phyloP scores from a whole-genome alignment of 2,888 invertebrate species.

The Halictus quadricinctus region DNA sequence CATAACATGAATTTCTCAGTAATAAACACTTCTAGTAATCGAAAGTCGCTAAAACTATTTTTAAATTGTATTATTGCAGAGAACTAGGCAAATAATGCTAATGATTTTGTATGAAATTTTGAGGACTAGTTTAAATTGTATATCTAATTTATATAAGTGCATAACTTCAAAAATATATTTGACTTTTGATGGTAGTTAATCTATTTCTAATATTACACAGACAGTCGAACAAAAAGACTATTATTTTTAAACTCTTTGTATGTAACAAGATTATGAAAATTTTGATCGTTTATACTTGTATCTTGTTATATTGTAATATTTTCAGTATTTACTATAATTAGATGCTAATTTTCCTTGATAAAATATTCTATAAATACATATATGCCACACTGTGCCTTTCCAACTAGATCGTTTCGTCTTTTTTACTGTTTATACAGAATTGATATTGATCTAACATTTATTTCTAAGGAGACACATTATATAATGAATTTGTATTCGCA shows the following conservation, averaged over 20 bases:
- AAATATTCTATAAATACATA: conserved; percentile 53
- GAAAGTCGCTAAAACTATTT: conserved; percentile 50
- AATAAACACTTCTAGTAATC: conserved; percentile 37
- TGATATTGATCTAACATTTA: conserved; percentile 38
- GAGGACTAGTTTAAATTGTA: conserved; percentile 50
- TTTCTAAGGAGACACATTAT: conserved; percentile 27
- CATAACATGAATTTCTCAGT: conserved; percentile 46
- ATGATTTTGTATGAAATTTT: conserved; percentile 57
- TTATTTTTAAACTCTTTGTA: conserved; percentile 53
- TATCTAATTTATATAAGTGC: conserved; percentile 54
- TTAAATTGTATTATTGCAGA: conserved; percentile 44
- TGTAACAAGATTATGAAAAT: conserved; percentile 37
- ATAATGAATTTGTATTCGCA: conserved; percentile 45
- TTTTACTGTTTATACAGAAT: conserved; percentile 51
- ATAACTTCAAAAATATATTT: conserved; percentile 36
- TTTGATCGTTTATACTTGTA: conserved; percentile 44
- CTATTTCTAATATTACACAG: conserved; percentile 45
- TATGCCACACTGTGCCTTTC: conserved; percentile 68
- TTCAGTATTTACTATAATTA: conserved; percentile 44
- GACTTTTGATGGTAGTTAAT: conserved; percentile 28
- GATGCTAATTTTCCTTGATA: conserved; percentile 53
- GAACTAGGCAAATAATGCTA: conserved; percentile 50
- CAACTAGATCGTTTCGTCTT: conserved; percentile 49
- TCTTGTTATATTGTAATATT: conserved; percentile 56
- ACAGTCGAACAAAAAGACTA: conserved; percentile 39